Percentiles rank a stretch among this genome's conserved stretches.
Evolutionary conservation across 2,888 invertebrate species (phyloP).

Genomic region (Ochropleura plecta): DNA sequence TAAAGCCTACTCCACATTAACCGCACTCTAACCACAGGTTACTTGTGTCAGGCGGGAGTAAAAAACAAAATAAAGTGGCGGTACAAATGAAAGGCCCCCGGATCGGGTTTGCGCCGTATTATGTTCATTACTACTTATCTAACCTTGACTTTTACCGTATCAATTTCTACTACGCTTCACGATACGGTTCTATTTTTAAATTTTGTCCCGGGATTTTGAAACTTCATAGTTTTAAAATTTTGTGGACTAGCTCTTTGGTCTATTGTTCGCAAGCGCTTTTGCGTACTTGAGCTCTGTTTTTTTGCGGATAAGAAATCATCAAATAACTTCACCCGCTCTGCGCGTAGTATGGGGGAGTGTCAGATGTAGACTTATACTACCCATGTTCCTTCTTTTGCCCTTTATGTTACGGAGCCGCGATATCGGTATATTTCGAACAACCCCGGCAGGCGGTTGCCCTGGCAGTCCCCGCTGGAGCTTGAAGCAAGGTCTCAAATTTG

Average conservation of each 20-base stretch:
- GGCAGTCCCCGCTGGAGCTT: no score
- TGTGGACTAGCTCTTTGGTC: background rate
- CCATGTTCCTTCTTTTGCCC: no score
- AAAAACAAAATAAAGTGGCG: conserved; percentile 60
- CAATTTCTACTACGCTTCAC: conserved; percentile 45
- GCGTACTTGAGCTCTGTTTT: no score
- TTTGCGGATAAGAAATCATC: no score
- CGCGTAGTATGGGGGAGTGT: no score
- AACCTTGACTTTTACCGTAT: conserved; percentile 61
- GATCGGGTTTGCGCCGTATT: conserved; percentile 59
- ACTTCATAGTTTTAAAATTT: background rate
- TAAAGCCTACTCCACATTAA: conserved; percentile 35
- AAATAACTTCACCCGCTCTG: no score
- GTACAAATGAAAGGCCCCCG: conserved; percentile 64
- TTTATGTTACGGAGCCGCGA: no score
- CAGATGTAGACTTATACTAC: no score
- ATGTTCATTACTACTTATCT: conserved; percentile 56
- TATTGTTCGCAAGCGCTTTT: no score
- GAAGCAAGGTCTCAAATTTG: background rate
- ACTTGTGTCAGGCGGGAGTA: conserved; percentile 59
- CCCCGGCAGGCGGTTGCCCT: no score
- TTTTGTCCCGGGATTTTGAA: conserved; percentile 2
- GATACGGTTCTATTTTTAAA: conserved; percentile 19
- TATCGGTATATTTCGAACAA: no score
- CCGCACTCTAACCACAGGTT: conserved; percentile 56